phyloP scores from a whole-genome alignment of 2,797 vertebrate species.

The Stomatorhinus walkeri region DNA sequence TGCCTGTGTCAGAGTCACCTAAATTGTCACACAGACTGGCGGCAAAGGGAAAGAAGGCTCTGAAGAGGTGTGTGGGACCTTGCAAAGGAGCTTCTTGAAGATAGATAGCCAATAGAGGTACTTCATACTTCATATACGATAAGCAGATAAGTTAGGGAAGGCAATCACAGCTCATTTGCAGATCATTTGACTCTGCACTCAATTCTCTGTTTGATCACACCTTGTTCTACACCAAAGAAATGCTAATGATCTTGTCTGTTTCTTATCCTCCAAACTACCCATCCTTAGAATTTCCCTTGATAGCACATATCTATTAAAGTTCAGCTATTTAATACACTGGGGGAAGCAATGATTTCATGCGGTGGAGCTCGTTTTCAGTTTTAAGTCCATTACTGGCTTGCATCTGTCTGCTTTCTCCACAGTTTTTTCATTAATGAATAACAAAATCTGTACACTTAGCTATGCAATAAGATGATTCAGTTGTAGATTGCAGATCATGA shows the following conservation, averaged over 20 bases:
- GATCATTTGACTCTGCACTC: background rate
- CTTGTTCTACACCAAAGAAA: slow-evolving; percentile 11
- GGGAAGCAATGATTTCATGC: background rate
- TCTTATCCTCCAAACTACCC: background rate
- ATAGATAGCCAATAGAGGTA: background rate
- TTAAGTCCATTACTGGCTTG: background rate
- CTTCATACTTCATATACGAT: background rate
- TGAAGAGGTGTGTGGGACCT: background rate
- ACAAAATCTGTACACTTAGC: background rate
- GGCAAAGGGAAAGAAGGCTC: background rate
- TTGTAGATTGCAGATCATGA: background rate
- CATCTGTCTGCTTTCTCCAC: background rate
- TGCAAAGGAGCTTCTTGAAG: background rate
- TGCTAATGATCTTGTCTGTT: slow-evolving; percentile 4
- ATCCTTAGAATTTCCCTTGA: background rate
- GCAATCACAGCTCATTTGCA: background rate
- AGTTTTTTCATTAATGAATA: background rate
- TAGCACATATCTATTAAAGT: background rate
- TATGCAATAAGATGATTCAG: background rate
- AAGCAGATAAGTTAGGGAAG: background rate
- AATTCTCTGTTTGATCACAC: background rate
- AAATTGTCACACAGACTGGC: background rate
- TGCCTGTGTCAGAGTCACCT: background rate
- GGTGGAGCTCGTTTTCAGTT: background rate
- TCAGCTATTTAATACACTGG: background rate